A percentile compares a stretch with the other conserved stretches of the same genome.
These are phyloP conservation scores for Meliscaeva auricollis DNA, from an alignment of 2,888 invertebrate species.

Conservation along the genomic window DNA sequence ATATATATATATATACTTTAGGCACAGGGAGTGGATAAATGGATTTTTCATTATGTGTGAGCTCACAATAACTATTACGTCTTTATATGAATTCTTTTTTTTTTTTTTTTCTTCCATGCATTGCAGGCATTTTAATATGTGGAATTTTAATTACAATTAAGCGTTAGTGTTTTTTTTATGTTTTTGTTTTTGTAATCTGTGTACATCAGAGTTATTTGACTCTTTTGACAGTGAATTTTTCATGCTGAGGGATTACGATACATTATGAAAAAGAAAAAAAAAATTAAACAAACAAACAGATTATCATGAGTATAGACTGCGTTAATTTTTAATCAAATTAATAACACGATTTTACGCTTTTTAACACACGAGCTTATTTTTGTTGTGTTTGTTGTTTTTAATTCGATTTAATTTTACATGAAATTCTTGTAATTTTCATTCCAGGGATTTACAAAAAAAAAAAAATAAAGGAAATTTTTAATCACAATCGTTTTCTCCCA, in stretches of 20 bases:
- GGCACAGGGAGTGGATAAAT: conserved; percentile 27
- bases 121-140: conserved; percentile 30
- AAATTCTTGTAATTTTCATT: too few relatives aligned
- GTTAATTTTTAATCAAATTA: conserved; percentile 29
- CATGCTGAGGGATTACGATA: conserved; percentile 8
- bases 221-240: conserved; percentile 30
- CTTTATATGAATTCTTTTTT: not conserved
- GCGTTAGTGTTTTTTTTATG: not conserved
- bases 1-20: not conserved
- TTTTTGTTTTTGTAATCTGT: not conserved
- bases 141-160: conserved; percentile 66
- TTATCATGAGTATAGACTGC: not conserved
- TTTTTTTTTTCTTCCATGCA: not conserved
- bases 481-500: too few relatives aligned
- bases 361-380: not conserved
- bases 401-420: too few relatives aligned
- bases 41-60: conserved; percentile 28
- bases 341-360: not conserved
- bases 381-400: not conserved
- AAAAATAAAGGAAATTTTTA: too few relatives aligned
- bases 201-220: conserved; percentile 36
- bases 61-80: conserved; percentile 24
- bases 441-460: too few relatives aligned
- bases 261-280: not conserved
- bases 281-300: conserved; percentile 2